Base-by-base conservation (phyloP, 2,888 invertebrate genomes). In the Amphimallon solstitiale region DNA sequence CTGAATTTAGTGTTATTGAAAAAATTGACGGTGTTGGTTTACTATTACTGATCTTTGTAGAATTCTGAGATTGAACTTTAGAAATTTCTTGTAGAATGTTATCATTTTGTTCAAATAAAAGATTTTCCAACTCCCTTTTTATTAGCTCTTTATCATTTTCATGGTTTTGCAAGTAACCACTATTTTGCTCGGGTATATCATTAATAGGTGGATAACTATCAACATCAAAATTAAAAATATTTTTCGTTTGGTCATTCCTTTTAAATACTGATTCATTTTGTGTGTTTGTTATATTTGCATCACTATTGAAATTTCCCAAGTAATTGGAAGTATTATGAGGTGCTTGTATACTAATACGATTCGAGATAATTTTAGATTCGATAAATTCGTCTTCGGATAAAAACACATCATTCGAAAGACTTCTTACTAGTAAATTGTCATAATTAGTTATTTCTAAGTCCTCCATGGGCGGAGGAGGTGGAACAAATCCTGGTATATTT, bases 381-480 rank as follows among this genome's bases (percentile, higher is more conserved):
- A 29, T 5, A 5, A 1, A 34, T 15, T 51, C 9, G 10, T 56
- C 56, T 12, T 56, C 56, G 0, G 40, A 23, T 23, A 56, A 23
- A 10, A 56, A 56, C 6, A 56, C 56, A 12, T 56, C 56, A 56
- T 56, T 56, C 9, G 56, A 56, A 15, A 56, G 23, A 40, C 21
- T 40, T 14, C 56, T 56, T 14, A 21, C 21, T 2, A 40, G 21
- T 12, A 48, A 21, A 15, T 40, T 34, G n/a, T 35, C 10, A n/a
- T n/a, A n/a, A 34, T 21, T 60, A 7, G 9, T 29, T 7, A 60
- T 7, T 14, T 19, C 21, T 17, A 48, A 37, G n/a, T 46, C 49
- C 9, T 62, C 56, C 10, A 43, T 43, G 10, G 65, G 60, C 19
- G 65, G 59, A 15, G 60, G 60, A 43, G 65, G 51, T n/a, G 37